Conservation (phyloP, 2,888 invertebrate species). For the Mayetiola destructor region DNA sequence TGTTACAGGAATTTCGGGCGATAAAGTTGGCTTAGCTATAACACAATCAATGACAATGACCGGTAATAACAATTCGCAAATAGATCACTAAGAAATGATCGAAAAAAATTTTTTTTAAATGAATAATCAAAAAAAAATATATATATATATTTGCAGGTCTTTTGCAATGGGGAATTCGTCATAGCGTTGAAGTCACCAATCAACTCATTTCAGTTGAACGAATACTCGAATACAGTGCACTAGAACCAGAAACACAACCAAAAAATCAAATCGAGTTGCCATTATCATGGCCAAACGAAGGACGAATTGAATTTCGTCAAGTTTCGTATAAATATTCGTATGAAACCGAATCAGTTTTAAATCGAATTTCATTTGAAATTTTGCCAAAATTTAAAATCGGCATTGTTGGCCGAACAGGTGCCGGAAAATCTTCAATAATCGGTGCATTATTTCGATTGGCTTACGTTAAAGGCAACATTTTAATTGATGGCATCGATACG, state of each 20-base stretch:
- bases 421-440: slow-evolving; percentile 59
- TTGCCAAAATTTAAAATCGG: slow-evolving; percentile 32
- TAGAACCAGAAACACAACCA: slow-evolving; percentile 34
- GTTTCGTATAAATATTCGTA: slow-evolving; percentile 45
- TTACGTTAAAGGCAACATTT: slow-evolving; percentile 47
- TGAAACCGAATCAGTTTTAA: slow-evolving; percentile 50
- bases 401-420: slow-evolving; percentile 41
- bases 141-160: neutral
- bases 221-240: slow-evolving; percentile 48
- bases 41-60: slow-evolving; percentile 42
- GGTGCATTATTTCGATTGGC: slow-evolving; percentile 43
- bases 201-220: slow-evolving; percentile 56
- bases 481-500: slow-evolving; percentile 53
- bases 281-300: slow-evolving; percentile 38
- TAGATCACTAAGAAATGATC: slow-evolving; percentile 36
- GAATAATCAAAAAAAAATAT: neutral
- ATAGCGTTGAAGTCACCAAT: slow-evolving; percentile 53
- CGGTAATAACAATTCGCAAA: too few relatives aligned
- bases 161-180: slow-evolving; percentile 33
- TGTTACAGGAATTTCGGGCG: slow-evolving; percentile 24
- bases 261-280: slow-evolving; percentile 18
- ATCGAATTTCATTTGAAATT: slow-evolving; percentile 45
- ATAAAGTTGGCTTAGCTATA: slow-evolving; percentile 40
- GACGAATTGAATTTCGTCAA: slow-evolving; percentile 37
- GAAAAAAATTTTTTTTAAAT: slow-evolving; percentile 36